Conservation (phyloP, 2,888 invertebrate genomes). For the Aproaerema taeniolella region DNA sequence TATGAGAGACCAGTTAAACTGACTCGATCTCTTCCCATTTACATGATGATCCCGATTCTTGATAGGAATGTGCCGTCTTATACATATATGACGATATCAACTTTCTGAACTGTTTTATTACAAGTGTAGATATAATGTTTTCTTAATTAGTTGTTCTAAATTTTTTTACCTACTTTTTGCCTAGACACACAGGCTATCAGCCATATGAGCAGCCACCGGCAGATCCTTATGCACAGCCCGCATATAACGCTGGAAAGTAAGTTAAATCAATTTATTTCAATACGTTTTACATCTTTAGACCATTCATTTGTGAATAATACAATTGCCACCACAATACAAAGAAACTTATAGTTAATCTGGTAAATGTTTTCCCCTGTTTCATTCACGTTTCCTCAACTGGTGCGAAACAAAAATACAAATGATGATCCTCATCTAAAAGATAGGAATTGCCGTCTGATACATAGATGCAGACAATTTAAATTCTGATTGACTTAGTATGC, state of each 20-base stretch:
- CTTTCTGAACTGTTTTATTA: not conserved
- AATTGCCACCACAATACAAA: no score
- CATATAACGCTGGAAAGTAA: conserved; percentile 57
- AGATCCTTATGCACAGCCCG: conserved; percentile 54
- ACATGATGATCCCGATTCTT: conserved; percentile 64
- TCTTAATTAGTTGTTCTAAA: no score
- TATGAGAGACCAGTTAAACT: no score
- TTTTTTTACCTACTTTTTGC: no score
- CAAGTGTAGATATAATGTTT: no score
- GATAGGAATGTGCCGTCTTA: conserved; percentile 78
- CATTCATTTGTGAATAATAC: no score
- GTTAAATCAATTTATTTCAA: not conserved
- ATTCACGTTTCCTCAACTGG: no score
- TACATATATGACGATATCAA: conserved; percentile 62
- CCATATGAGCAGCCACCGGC: conserved; percentile 57
- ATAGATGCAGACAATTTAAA: conserved; percentile 57
- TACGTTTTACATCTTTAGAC: no score
- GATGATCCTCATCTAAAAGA: conserved; percentile 29
- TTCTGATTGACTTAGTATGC: conserved; percentile 36
- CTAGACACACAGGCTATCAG: conserved; percentile 63
- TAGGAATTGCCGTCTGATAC: conserved; percentile 75
- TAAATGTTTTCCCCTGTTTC: no score
- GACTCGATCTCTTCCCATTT: no score
- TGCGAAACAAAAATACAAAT: no score
- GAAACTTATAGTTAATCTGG: no score